Percentiles rank a stretch among this genome's conserved stretches.
Evolutionary conservation across 2,797 vertebrate species (phyloP).

Genomic region (Clarias pachynema): DNA sequence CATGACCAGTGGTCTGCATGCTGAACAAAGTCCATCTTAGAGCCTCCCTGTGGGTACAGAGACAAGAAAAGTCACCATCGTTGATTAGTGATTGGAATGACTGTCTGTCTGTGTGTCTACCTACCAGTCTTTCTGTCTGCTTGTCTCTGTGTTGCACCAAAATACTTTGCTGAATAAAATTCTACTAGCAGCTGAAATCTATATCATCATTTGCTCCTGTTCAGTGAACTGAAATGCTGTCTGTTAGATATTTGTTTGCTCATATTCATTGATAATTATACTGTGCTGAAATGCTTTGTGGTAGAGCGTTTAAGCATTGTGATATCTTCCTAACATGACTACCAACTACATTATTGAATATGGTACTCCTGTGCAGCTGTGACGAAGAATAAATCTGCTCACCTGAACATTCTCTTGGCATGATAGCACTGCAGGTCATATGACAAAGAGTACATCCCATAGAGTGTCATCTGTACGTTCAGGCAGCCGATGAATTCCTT

Average conservation of each 20-base stretch:
- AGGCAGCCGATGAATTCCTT: conserved; percentile 89
- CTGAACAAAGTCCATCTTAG: conserved; percentile 86
- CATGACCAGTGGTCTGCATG: conserved; percentile 90
- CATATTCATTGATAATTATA: background rate
- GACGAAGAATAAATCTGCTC: conserved; percentile 62
- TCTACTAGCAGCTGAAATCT: background rate
- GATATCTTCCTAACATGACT: background rate
- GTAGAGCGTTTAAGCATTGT: background rate
- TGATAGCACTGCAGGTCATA: conserved; percentile 86
- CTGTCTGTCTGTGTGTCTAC: background rate
- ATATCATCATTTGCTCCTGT: background rate
- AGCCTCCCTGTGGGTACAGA: conserved; percentile 78
- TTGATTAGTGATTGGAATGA: background rate
- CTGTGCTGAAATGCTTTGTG: background rate
- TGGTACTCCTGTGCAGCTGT: background rate
- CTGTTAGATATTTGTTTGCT: background rate
- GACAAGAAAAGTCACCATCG: background rate
- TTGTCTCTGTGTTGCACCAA: background rate
- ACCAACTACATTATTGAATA: background rate
- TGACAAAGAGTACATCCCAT: conserved; percentile 87
- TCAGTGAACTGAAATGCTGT: background rate
- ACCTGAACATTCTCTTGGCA: conserved; percentile 87
- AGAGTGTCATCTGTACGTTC: conserved; percentile 87
- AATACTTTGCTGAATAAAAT: background rate
- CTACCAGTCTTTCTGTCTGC: background rate